A percentile compares a stretch with the other conserved stretches of the same genome.
Conservation (phyloP, 2,888 invertebrate species). For the Neoscelio sp. region DNA sequence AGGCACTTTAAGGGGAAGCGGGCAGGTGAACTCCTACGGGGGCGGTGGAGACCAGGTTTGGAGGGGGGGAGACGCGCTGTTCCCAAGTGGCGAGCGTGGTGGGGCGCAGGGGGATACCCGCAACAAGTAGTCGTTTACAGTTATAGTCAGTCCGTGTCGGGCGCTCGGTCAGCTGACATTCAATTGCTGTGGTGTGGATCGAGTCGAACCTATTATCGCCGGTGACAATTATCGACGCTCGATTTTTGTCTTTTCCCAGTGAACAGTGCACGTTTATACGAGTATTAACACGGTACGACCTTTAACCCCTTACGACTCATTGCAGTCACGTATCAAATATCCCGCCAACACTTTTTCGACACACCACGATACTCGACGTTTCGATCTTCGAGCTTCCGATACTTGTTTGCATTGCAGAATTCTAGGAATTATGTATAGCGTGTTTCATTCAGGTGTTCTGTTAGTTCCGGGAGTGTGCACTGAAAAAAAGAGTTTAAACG, state of each 20-base stretch:
- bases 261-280: constrained; percentile 24
- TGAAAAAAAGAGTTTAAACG: too few species aligned
- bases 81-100: constrained; percentile 60
- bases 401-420: too few species aligned
- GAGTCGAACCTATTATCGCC: constrained; percentile 45
- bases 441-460: too few species aligned
- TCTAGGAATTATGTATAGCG: too few species aligned
- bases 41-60: constrained; percentile 69
- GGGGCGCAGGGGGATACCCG: constrained; percentile 74
- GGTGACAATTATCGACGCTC: constrained; percentile 25
- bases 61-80: constrained; percentile 56
- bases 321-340: too few species aligned
- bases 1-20: constrained; percentile 48
- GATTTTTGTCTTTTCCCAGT: constrained; percentile 16
- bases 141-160: constrained; percentile 83
- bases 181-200: constrained; percentile 36
- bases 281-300: constrained; percentile 23
- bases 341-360: too few species aligned
- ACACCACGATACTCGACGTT: too few species aligned
- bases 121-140: constrained; percentile 83
- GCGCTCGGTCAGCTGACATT: constrained; percentile 82
- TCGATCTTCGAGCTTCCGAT: too few species aligned
- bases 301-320: not conserved
- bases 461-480: too few species aligned
- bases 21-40: constrained; percentile 69